Conservation (phyloP, 2,113 vertebrate genomes). For the Naja naja region DNA sequence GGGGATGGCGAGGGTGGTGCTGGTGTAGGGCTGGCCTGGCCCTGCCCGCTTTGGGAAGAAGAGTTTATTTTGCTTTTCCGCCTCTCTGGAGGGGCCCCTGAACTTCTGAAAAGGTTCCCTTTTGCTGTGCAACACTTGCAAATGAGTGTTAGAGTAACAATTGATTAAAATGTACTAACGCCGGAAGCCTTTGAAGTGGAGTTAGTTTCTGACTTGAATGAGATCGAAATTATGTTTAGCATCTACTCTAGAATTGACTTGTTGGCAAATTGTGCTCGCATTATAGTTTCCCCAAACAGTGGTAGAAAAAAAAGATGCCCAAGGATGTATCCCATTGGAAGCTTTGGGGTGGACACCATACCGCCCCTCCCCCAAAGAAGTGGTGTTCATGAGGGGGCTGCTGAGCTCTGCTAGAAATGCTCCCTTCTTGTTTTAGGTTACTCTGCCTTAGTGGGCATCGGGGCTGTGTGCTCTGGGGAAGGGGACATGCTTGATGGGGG, state of each 20-base stretch:
- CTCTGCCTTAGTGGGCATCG: neutral
- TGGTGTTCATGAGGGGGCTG: neutral
- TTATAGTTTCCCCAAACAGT: neutral
- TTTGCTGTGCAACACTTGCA: neutral
- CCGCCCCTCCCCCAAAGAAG: neutral
- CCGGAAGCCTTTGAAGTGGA: neutral
- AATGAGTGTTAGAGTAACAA: neutral
- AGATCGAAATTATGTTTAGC: neutral
- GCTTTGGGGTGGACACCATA: neutral
- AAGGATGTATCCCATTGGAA: neutral
- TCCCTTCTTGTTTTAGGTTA: neutral
- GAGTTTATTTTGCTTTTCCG: neutral
- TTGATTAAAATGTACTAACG: neutral
- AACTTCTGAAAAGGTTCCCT: neutral
- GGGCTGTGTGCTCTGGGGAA: neutral
- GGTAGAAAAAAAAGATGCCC: neutral
- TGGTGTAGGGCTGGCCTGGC: neutral
- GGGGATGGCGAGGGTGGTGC: neutral
- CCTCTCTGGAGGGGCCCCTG: neutral
- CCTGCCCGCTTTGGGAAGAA: neutral
- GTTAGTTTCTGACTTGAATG: too few relatives aligned
- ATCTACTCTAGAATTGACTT: neutral
- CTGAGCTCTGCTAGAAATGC: neutral
- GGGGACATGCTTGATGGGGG: neutral
- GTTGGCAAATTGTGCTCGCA: neutral